Evolutionary conservation across 53 echinoderm and acorn worm genomes (phyloP).

Genomic region (Paracentrotus lividus): DNA sequence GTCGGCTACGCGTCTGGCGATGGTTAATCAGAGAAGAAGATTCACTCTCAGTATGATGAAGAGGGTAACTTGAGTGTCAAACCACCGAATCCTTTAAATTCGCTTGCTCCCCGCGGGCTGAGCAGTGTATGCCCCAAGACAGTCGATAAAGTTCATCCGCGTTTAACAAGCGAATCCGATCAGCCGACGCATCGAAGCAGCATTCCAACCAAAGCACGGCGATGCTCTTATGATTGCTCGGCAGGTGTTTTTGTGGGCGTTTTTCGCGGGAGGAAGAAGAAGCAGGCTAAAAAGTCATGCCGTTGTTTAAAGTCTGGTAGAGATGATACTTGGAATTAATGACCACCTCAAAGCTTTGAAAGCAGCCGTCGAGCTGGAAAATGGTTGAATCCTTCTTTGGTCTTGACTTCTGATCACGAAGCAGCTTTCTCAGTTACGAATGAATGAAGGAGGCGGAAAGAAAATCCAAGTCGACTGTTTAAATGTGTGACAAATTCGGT

Average conservation of each 20-base stretch:
- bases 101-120: slow-evolving; percentile 9
- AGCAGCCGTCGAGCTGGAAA: slow-evolving; percentile 20
- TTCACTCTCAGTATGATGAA: slow-evolving; percentile 33
- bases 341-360: slow-evolving; percentile 48
- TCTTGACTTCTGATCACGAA: slow-evolving; percentile 16
- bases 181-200: too few relatives aligned
- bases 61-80: slow-evolving; percentile 15
- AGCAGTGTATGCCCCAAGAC: background rate
- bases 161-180: background rate
- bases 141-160: background rate
- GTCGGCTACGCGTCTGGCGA: slow-evolving; percentile 24
- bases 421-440: slow-evolving; percentile 13
- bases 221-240: too few relatives aligned
- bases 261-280: background rate
- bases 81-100: slow-evolving; percentile 39
- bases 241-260: slow-evolving; percentile 13
- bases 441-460: background rate
- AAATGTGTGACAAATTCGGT: slow-evolving; percentile 8
- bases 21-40: slow-evolving; percentile 32
- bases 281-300: background rate
- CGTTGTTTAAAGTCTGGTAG: background rate
- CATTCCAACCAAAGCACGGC: too few relatives aligned
- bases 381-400: background rate
- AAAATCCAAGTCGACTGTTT: background rate
- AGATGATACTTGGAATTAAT: slow-evolving; percentile 32